Evolutionary conservation across 2,888 invertebrate species (phyloP).

Genomic region (Blomia tropicalis): DNA sequence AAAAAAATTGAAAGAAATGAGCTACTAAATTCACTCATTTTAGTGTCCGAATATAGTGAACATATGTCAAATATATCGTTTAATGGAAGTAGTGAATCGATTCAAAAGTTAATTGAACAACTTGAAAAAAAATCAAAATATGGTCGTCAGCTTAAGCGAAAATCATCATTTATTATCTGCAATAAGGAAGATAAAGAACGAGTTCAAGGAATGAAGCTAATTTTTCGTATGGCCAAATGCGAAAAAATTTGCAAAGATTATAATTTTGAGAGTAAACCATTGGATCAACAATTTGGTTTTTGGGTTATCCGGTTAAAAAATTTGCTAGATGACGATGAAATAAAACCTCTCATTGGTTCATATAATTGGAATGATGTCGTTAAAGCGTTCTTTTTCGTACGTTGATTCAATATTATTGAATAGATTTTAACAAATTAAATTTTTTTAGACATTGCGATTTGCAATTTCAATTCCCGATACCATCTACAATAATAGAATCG

Average conservation of each 20-base stretch:
- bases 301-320: not conserved
- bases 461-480: slow-evolving; percentile 8
- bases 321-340: not conserved
- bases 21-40: not conserved
- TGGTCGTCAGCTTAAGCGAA: not conserved
- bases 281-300: slow-evolving; percentile 5
- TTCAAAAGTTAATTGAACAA: too few relatives aligned
- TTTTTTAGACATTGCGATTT: not conserved
- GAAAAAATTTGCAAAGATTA: not conserved
- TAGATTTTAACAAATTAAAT: not conserved
- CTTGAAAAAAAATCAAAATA: too few relatives aligned
- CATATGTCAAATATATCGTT: not conserved
- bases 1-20: not conserved
- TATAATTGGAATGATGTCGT: not conserved
- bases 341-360: not conserved
- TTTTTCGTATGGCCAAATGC: not conserved
- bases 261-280: not conserved
- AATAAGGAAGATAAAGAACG: not conserved
- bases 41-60: not conserved
- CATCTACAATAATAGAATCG: not conserved
- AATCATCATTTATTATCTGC: not conserved
- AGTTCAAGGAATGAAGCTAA: not conserved
- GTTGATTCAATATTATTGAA: not conserved
- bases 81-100: not conserved
- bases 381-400: not conserved